Conservation (phyloP, 1,140 invertebrate species). For the Eurosta solidaginis region DNA sequence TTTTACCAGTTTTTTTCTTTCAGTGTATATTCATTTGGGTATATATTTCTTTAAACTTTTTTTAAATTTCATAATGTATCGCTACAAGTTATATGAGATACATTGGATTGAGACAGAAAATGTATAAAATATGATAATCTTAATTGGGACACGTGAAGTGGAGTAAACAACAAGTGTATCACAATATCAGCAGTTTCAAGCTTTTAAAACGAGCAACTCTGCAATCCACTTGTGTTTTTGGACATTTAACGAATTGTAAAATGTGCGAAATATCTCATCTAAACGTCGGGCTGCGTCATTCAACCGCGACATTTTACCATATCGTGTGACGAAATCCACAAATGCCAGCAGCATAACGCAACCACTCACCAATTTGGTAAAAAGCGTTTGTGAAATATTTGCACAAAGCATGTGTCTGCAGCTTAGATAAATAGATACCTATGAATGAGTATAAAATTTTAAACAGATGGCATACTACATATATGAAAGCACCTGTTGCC, state of each 20-base stretch:
- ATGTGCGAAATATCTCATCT: constrained; percentile 3
- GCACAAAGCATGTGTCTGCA: background rate
- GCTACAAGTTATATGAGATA: no score
- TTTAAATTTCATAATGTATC: no score
- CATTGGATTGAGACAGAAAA: no score
- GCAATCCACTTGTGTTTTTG: background rate
- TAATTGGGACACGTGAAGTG: no score
- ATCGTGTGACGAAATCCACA: background rate
- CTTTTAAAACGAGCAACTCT: background rate
- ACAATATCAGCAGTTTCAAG: no score
- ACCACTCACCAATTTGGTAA: background rate
- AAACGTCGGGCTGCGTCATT: background rate
- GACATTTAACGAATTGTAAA: background rate
- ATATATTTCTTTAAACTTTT: no score
- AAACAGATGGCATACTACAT: no score
- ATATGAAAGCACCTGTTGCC: background rate
- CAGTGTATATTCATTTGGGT: no score
- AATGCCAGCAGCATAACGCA: background rate
- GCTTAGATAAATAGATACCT: background rate
- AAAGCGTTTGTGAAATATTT: background rate
- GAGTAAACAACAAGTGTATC: background rate
- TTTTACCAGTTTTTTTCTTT: no score
- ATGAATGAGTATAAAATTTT: background rate
- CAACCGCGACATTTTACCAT: background rate
- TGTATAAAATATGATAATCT: no score